Percentiles rank a stretch among this genome's conserved stretches.
Conservation (phyloP, 1,140 invertebrate species). For the Oryzaephilus surinamensis region DNA sequence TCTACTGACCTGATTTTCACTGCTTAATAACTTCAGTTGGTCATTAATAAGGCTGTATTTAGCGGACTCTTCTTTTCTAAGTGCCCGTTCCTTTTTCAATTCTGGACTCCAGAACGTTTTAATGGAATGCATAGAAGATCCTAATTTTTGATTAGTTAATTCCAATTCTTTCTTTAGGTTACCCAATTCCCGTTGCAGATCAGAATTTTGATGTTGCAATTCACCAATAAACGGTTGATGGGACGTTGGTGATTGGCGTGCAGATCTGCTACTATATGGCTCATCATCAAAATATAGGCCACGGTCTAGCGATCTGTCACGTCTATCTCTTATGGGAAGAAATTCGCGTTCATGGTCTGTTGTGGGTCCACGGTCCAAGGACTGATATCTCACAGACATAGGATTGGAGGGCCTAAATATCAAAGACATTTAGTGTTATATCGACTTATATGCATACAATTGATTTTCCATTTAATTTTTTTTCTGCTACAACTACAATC, state of each 20-base stretch:
- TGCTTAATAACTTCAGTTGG: constrained; percentile 90
- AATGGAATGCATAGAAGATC: constrained; percentile 98
- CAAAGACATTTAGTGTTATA: too few relatives aligned
- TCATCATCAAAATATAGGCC: constrained; percentile 64
- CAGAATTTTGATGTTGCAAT: constrained; percentile 88
- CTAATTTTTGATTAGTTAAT: constrained; percentile 94
- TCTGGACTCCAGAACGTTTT: constrained; percentile 99
- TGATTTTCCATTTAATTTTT: too few relatives aligned
- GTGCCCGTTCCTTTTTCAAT: constrained; percentile 91
- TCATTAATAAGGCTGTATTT: constrained; percentile 96
- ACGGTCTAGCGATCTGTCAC: constrained; percentile 51
- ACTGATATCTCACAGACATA: constrained; percentile 59
- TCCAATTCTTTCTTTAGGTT: constrained; percentile 94
- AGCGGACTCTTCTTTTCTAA: constrained; percentile 95
- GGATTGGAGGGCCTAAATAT: constrained; percentile 43
- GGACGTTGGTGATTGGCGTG: constrained; percentile 59
- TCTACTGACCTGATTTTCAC: constrained; percentile 85
- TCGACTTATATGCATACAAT: too few relatives aligned
- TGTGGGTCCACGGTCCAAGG: constrained; percentile 57
- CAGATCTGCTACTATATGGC: constrained; percentile 56
- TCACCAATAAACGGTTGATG: constrained; percentile 69
- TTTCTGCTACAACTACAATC: too few relatives aligned
- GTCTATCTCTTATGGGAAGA: constrained; percentile 60
- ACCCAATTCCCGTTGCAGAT: constrained; percentile 91
- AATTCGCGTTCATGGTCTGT: constrained; percentile 63